These are phyloP conservation scores for Charadrius vociferus DNA, from an alignment of 2,113 vertebrate species.

Conservation along the genomic window DNA sequence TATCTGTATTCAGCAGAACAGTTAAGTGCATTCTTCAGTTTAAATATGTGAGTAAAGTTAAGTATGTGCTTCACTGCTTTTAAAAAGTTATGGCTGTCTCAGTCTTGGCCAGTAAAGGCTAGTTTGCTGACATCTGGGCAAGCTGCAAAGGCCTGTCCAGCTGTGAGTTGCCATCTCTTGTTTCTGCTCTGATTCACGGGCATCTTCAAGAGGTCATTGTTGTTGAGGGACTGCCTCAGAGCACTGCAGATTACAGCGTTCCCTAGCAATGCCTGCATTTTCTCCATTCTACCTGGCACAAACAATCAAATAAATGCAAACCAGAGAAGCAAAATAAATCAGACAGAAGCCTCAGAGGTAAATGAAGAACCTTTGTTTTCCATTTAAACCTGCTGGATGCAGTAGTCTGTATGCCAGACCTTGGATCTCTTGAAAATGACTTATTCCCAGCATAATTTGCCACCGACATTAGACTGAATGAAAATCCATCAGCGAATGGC, in stretches of 20 bases:
- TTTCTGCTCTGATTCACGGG: background rate
- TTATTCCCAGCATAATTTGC: conserved; percentile 40
- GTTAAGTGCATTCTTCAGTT: background rate
- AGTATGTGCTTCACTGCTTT: background rate
- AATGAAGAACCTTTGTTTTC: conserved; percentile 70
- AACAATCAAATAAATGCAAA: conserved; percentile 61
- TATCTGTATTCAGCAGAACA: background rate
- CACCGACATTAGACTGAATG: conserved; percentile 46
- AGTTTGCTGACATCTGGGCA: background rate
- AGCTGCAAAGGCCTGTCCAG: background rate
- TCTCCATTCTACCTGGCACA: conserved; percentile 62
- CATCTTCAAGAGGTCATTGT: background rate
- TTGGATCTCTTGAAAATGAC: conserved; percentile 38
- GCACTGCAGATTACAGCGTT: conserved; percentile 1
- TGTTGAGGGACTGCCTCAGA: background rate
- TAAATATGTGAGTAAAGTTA: background rate
- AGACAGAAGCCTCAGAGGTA: conserved; percentile 61
- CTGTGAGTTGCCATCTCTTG: background rate
- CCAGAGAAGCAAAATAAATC: conserved; percentile 39
- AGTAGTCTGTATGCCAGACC: conserved; percentile 34
- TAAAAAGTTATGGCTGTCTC: background rate
- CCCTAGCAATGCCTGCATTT: conserved; percentile 19
- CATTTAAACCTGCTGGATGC: conserved; percentile 39
- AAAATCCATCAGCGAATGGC: conserved; percentile 49
- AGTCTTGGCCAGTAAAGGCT: background rate